phyloP scores from a whole-genome alignment of 1,140 invertebrate genomes.

The Aphaenogaster ashmeadi region DNA sequence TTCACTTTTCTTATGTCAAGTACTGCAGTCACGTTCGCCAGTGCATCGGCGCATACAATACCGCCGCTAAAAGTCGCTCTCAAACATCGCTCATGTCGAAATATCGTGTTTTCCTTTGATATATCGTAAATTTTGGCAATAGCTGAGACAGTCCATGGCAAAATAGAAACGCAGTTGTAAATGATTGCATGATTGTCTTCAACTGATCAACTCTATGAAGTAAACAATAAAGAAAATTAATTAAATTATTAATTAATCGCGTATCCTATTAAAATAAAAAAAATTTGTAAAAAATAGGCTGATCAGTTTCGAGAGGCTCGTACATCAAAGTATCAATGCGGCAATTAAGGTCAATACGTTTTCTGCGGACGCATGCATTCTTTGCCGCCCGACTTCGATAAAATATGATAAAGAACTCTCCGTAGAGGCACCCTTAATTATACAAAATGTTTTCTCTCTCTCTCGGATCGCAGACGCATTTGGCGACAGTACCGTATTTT shows the following conservation, averaged over 20 bases:
- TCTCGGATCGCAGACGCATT: not conserved
- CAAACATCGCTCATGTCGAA: constrained; percentile 53
- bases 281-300: not conserved
- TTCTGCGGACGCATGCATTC: constrained; percentile 26
- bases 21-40: constrained; percentile 22
- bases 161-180: no score
- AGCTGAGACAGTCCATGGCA: no score
- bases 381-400: not conserved
- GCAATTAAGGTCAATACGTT: constrained; percentile 20
- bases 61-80: constrained; percentile 40
- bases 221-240: constrained; percentile 6
- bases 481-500: not conserved
- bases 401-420: not conserved
- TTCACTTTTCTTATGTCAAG: constrained; percentile 20
- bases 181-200: not conserved
- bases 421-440: not conserved
- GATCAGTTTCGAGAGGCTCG: not conserved
- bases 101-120: constrained; percentile 50
- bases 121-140: not conserved
- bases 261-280: not conserved
- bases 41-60: not conserved
- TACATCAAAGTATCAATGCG: not conserved
- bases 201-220: not conserved
- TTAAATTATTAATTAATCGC: not conserved
- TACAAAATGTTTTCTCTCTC: not conserved